phyloP scores from a whole-genome alignment of 2,797 vertebrate genomes.

The Eurystomus glaucurus region DNA sequence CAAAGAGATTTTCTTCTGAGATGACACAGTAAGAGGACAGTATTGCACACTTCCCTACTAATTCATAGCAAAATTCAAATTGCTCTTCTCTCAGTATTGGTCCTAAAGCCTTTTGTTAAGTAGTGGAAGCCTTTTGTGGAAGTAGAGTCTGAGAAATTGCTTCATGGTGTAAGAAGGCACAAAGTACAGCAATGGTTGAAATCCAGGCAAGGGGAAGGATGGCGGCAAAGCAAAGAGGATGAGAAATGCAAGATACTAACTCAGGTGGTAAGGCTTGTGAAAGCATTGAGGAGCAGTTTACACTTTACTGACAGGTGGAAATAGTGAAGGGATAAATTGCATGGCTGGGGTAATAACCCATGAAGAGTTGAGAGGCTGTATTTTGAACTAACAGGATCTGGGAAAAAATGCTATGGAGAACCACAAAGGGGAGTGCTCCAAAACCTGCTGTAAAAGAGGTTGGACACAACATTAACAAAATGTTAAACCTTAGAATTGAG shows the following conservation, averaged over 20 bases:
- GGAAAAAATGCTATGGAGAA: neutral
- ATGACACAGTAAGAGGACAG: neutral
- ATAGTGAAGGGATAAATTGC: neutral
- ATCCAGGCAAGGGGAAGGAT: accelerated
- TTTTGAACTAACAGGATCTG: neutral
- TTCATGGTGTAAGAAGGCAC: neutral
- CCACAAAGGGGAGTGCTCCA: neutral
- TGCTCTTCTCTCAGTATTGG: neutral
- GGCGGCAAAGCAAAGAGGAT: neutral
- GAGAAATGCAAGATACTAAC: neutral
- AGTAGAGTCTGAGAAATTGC: neutral
- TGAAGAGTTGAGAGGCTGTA: neutral
- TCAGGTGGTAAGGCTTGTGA: neutral
- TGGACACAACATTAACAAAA: neutral
- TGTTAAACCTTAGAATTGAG: neutral
- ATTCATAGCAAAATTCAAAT: neutral
- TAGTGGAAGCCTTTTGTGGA: too few species aligned
- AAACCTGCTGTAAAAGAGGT: neutral
- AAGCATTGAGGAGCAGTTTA: neutral
- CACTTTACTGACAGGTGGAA: neutral
- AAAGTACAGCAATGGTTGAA: neutral
- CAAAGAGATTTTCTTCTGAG: neutral
- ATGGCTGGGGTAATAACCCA: neutral
- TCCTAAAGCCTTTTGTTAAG: neutral
- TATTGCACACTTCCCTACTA: neutral